Evolutionary conservation across 1,140 invertebrate species (phyloP).

Genomic region (Antheraea mylitta): DNA sequence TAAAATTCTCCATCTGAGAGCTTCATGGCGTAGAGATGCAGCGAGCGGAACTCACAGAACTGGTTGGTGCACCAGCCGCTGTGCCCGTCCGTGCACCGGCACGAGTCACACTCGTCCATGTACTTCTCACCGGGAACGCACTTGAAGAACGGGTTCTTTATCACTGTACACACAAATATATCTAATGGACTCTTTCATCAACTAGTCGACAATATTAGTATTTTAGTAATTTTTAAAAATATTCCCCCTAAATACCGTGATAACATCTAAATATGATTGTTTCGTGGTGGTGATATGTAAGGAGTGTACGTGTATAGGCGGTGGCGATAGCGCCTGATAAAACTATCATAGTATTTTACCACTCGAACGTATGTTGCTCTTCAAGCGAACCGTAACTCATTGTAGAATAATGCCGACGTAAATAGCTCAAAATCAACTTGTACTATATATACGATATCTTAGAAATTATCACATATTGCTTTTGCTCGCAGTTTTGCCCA

Average conservation of each 20-base stretch:
- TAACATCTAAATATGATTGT: neutral
- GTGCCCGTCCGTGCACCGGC: constrained; percentile 65
- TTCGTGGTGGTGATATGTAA: neutral
- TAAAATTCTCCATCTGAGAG: constrained; percentile 67
- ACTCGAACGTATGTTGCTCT: neutral
- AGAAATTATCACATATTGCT: no score
- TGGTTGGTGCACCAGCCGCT: constrained; percentile 67
- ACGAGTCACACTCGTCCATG: constrained; percentile 73
- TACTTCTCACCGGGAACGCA: constrained; percentile 71
- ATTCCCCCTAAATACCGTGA: no score
- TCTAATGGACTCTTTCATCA: neutral
- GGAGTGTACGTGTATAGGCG: neutral
- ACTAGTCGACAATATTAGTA: no score
- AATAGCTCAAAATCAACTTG: no score
- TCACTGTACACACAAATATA: constrained; percentile 39
- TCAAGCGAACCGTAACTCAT: no score
- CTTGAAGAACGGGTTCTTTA: constrained; percentile 75
- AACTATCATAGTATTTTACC: neutral
- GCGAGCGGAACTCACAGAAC: constrained; percentile 63
- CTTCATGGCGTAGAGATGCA: constrained; percentile 63
- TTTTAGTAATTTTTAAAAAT: neutral
- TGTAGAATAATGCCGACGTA: no score
- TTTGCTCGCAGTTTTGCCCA: no score
- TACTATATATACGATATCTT: no score
- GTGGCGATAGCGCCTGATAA: neutral